phyloP scores from a whole-genome alignment of 1,140 invertebrate genomes.

The Hyles euphorbiae region DNA sequence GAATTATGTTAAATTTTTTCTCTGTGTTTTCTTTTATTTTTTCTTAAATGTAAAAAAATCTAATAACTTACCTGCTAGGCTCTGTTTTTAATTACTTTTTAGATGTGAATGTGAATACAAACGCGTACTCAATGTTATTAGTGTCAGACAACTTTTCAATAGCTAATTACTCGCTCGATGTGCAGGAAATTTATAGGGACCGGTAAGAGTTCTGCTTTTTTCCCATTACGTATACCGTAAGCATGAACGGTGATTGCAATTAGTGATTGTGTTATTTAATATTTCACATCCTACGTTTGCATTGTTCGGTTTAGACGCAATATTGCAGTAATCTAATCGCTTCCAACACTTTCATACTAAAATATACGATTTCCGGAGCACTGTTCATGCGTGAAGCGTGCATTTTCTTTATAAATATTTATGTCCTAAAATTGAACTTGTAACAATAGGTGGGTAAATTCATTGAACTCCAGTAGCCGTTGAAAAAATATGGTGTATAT shows the following conservation, averaged over 20 bases:
- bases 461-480: too few species aligned
- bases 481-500: too few species aligned
- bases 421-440: neutral
- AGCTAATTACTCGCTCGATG: too few species aligned
- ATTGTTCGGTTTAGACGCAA: neutral
- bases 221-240: conserved; percentile 9
- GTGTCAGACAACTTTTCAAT: neutral
- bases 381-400: neutral
- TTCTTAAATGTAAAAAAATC: too few species aligned
- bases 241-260: conserved; percentile 26
- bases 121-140: neutral
- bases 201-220: conserved; percentile 6
- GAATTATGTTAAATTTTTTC: too few species aligned
- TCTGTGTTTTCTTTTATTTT: too few species aligned
- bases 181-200: conserved; percentile 5
- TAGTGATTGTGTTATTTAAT: conserved; percentile 33
- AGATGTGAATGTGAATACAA: too few species aligned
- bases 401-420: conserved; percentile 2
- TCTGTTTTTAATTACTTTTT: too few species aligned
- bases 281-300: conserved; percentile 23
- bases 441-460: too few species aligned
- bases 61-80: too few species aligned
- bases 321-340: too few species aligned
- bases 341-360: too few species aligned
- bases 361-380: neutral